Evolutionary conservation across 2,888 invertebrate species (phyloP).

Genomic region (Neoascia interrupta): DNA sequence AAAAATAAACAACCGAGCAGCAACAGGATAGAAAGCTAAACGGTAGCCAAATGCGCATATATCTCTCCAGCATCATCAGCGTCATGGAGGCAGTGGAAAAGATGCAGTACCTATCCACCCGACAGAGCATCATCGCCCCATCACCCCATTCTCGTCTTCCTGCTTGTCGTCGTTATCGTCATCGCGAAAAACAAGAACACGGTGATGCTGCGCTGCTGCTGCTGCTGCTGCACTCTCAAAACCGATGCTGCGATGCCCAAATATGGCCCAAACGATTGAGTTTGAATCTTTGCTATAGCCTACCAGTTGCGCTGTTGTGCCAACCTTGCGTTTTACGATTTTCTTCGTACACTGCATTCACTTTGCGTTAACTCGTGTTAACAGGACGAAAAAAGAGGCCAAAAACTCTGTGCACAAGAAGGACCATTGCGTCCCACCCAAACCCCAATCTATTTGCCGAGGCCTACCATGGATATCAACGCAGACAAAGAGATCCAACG

Average conservation of each 20-base stretch:
- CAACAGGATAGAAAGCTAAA: slow-evolving; percentile 61
- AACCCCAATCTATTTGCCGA: slow-evolving; percentile 24
- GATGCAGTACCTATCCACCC: slow-evolving; percentile 1
- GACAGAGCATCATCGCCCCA: slow-evolving; percentile 16
- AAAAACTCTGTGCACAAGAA: background rate
- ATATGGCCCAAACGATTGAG: slow-evolving; percentile 40
- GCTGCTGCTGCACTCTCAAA: slow-evolving; percentile 27
- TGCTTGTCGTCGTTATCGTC: background rate
- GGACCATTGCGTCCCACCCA: slow-evolving; percentile 12
- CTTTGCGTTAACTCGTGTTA: background rate
- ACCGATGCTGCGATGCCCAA: slow-evolving; percentile 51
- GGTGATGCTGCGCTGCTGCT: slow-evolving; percentile 6
- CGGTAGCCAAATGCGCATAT: slow-evolving; percentile 39
- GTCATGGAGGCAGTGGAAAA: background rate
- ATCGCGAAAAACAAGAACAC: slow-evolving; percentile 43
- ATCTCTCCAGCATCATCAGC: background rate
- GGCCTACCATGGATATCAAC: slow-evolving; percentile 17
- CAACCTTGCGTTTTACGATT: too few relatives aligned
- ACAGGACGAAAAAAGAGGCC: slow-evolving; percentile 29
- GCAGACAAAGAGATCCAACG: slow-evolving; percentile 16
- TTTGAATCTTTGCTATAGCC: slow-evolving; percentile 50
- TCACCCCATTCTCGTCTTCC: slow-evolving; percentile 20
- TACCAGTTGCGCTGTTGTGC: slow-evolving; percentile 24
- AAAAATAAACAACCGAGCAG: slow-evolving; percentile 20
- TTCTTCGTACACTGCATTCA: too few relatives aligned